Evolutionary conservation across 1,140 invertebrate genomes (phyloP).

Genomic region (Oppia nitens): DNA sequence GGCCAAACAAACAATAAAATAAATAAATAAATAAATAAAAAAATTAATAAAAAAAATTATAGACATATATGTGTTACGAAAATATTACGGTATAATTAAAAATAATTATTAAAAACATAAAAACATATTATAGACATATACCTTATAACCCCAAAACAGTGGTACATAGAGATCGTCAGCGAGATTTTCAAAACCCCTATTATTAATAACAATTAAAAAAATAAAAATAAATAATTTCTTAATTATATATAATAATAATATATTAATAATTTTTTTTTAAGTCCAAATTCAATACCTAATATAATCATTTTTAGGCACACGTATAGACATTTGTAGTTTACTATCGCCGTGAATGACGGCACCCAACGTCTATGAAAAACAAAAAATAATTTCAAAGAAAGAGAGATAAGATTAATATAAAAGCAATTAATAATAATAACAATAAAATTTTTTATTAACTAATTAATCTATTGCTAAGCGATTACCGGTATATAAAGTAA

Average conservation of each 20-base stretch:
- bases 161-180: slow-evolving; percentile 7
- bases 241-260: neutral
- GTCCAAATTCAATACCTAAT: slow-evolving; percentile 1
- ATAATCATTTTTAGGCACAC: slow-evolving; percentile 5
- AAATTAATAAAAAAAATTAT: slow-evolving; percentile 1
- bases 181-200: slow-evolving; percentile 7
- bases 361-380: slow-evolving; percentile 5
- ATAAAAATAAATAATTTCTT: neutral
- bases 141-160: slow-evolving; percentile 13
- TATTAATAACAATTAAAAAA: neutral
- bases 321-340: slow-evolving; percentile 6
- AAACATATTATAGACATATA: no score
- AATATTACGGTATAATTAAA: neutral
- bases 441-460: no score
- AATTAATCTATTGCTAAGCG: no score
- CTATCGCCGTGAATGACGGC: slow-evolving; percentile 12
- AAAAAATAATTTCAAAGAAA: no score
- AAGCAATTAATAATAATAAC: no score
- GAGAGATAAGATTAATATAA: no score
- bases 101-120: no score
- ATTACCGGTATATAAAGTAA: no score
- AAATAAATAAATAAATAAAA: no score
- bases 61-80: neutral
- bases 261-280: neutral
- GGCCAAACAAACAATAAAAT: no score